Percentiles rank a stretch among this genome's conserved stretches.
phyloP scores from a whole-genome alignment of 35 echinoderm and acorn worm species.

The Apostichopus californicus region DNA sequence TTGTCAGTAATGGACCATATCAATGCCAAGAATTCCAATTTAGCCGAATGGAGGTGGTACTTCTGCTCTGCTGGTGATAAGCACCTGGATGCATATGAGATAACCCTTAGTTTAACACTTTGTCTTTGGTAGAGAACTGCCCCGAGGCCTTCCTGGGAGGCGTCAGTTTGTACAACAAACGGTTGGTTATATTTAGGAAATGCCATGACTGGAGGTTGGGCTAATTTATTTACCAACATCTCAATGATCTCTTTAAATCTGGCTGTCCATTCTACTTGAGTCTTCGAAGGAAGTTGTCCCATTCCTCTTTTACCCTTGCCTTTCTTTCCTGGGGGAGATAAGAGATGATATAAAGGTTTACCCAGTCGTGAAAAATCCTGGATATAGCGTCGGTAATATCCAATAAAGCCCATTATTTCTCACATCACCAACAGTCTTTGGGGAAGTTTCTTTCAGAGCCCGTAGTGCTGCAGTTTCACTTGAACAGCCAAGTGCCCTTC shows the following conservation, averaged over 20 bases:
- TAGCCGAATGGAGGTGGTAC: too few species aligned
- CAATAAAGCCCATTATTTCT: constrained; percentile 59
- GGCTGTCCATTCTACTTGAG: constrained; percentile 16
- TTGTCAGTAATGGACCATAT: constrained; percentile 64
- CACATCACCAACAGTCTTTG: constrained; percentile 59
- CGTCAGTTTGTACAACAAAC: constrained; percentile 56
- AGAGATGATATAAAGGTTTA: constrained; percentile 34
- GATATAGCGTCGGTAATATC: constrained; percentile 56
- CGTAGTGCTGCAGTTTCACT: constrained; percentile 61
- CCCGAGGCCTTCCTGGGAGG: constrained; percentile 48
- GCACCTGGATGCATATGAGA: constrained; percentile 5
- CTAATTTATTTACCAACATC: constrained; percentile 8
- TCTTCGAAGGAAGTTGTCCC: not conserved
- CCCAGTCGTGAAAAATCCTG: constrained; percentile 45
- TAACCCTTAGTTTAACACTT: constrained; percentile 4
- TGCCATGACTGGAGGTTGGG: constrained; percentile 56
- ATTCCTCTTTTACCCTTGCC: not conserved
- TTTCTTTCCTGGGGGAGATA: constrained; percentile 31
- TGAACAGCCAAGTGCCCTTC: constrained; percentile 52
- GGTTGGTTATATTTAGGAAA: constrained; percentile 31
- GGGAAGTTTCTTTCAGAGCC: constrained; percentile 32
- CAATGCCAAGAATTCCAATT: not conserved
- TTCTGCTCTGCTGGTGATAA: too few species aligned
- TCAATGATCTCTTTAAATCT: constrained; percentile 16
- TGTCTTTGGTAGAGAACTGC: not conserved